Percentiles rank a stretch among this genome's conserved stretches.
These are phyloP conservation scores for Dromiciops gliroides DNA, from an alignment of 2,113 vertebrate species.

Conservation along the genomic window DNA sequence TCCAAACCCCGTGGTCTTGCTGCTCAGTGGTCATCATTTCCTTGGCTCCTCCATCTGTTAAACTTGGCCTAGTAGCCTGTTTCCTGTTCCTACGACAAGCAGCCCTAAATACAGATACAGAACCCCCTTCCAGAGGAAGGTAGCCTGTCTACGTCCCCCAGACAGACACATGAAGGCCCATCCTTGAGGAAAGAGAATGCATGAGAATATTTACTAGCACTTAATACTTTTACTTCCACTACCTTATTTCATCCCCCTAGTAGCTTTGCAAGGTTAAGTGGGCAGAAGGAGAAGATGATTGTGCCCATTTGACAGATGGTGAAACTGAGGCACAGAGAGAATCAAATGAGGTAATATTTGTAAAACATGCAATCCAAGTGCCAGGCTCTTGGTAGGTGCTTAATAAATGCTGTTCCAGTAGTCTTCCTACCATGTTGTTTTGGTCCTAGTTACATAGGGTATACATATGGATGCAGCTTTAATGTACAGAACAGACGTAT, in stretches of 20 bases:
- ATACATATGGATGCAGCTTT: background rate
- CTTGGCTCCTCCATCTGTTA: background rate
- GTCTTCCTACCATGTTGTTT: background rate
- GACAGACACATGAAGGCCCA: background rate
- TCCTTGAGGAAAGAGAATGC: background rate
- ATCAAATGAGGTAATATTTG: background rate
- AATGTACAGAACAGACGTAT: background rate
- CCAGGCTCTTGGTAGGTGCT: background rate
- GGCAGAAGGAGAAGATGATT: background rate
- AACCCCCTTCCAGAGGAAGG: background rate
- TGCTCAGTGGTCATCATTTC: background rate
- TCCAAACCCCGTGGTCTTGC: background rate
- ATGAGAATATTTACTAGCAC: background rate
- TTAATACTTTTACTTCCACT: background rate
- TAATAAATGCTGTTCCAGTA: background rate
- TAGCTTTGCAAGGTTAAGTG: background rate
- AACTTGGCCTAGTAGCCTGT: background rate
- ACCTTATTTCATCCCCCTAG: background rate
- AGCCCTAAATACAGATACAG: background rate
- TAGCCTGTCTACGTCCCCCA: background rate
- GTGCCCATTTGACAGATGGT: background rate
- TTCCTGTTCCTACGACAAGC: background rate
- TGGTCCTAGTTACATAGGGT: background rate
- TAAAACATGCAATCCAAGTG: background rate
- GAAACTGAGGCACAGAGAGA: background rate